Base-by-base conservation (phyloP, 2,888 invertebrate species). In the Yponomeuta plumbellus region DNA sequence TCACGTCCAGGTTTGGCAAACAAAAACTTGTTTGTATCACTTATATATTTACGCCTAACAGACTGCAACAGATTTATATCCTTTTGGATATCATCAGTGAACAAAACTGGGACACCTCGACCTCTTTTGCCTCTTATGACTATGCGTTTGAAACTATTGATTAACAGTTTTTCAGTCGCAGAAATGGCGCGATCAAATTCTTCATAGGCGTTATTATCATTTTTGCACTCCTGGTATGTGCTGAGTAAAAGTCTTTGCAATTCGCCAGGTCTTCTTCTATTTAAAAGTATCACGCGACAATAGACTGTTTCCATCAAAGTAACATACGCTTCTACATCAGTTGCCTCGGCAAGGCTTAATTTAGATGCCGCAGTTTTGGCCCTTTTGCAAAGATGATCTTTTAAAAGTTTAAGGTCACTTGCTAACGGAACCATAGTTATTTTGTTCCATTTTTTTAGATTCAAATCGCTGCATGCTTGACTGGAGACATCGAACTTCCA, bases 71-170 rank as follows among this genome's bases (percentile, higher is more conserved):
- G 39, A 40, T 69, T 40, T 20, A 69, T 68, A 58, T 70, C 67
- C 13, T 71, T 63, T 68, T 70, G 70, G 58, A 71, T 73, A 23
- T 76, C 75, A 67, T 67, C 62, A 68, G 56, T 75, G 71, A 76
- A 75, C 22, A 76, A 39, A 26, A 77, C 73, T 11, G 74, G 74
- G 8, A 76, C 74, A 17, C 75, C 76, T 1, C 74, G 68, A 1
- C n/a, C n/a, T n/a, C n/a, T n/a, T n/a, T n/a, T n/a, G n/a, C n/a
- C n/a, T n/a, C n/a, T n/a, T n/a, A 75, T 73, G 4, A 74, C 75
- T 67, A 76, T 66, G 56, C 72, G 23, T 71, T 76, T 76, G 66
- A 74, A 75, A 68, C 70, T 72, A 20, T 74, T 68, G 68, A 76
- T 71, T 40, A 75, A 61, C 8, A 74, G 67, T 61, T 64, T 67